These are phyloP conservation scores for Actenoides hombroni DNA, from an alignment of 2,113 vertebrate species.

Conservation along the genomic window DNA sequence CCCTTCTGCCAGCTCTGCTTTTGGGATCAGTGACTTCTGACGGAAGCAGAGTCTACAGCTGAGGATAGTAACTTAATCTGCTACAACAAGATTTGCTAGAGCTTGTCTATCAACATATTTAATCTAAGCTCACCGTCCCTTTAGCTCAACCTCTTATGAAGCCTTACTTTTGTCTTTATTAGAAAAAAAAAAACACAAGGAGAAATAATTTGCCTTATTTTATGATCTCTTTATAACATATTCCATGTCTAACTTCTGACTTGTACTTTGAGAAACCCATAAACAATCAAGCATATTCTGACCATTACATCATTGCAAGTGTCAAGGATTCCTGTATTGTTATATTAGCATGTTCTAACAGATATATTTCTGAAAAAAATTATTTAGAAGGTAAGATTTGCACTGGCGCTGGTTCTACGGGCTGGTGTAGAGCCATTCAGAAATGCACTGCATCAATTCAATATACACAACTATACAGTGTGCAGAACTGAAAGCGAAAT, in stretches of 20 bases:
- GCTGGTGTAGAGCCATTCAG: neutral
- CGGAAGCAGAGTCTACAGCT: neutral
- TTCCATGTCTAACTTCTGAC: neutral
- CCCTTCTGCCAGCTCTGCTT: neutral
- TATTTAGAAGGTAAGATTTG: neutral
- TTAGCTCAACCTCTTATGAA: neutral
- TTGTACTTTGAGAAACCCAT: neutral
- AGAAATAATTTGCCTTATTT: neutral
- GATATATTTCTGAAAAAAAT: neutral
- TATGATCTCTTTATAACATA: neutral
- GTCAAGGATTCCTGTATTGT: neutral
- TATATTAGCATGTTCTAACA: neutral
- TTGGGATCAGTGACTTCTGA: conserved; percentile 28
- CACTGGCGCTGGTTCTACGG: neutral
- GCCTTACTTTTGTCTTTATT: neutral
- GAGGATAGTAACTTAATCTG: conserved; percentile 64
- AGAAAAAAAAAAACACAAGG: rapidly evolving
- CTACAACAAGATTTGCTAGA: conserved; percentile 53
- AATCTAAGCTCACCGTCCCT: conserved; percentile 9
- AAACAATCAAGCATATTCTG: neutral
- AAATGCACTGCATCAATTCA: neutral
- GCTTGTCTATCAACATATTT: conserved; percentile 4
- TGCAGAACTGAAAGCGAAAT: neutral
- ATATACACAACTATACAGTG: neutral
- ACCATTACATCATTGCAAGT: neutral